These are phyloP conservation scores for Solen grandis DNA, from an alignment of 1,140 invertebrate species.

Conservation along the genomic window DNA sequence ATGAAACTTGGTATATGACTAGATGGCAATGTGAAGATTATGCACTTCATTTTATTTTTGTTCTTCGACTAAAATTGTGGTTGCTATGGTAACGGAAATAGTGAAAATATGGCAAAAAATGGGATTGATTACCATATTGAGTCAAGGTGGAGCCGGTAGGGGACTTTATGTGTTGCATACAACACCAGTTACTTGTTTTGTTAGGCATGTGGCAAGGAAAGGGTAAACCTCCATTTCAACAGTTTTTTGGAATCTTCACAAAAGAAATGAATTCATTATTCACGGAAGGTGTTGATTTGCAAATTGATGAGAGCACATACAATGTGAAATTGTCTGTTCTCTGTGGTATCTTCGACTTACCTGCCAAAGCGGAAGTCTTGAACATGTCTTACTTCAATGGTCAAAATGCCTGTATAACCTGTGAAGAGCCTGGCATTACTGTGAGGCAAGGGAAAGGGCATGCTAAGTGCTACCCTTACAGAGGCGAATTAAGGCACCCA, in stretches of 20 bases:
- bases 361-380: constrained; percentile 28
- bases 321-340: constrained; percentile 29
- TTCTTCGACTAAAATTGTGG: too few species aligned
- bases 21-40: too few species aligned
- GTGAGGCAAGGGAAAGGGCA: constrained; percentile 49
- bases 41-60: too few species aligned
- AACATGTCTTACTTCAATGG: constrained; percentile 50
- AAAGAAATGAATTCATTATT: constrained; percentile 21
- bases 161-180: too few species aligned
- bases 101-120: too few species aligned
- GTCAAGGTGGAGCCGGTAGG: too few species aligned
- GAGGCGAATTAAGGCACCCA: not conserved
- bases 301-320: not conserved
- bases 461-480: constrained; percentile 35
- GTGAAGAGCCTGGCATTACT: constrained; percentile 49
- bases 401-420: constrained; percentile 44
- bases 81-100: too few species aligned
- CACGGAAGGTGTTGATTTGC: constrained; percentile 4
- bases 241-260: constrained; percentile 23
- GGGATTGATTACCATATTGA: too few species aligned
- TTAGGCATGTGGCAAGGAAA: constrained; percentile 52
- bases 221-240: constrained; percentile 52
- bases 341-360: constrained; percentile 20
- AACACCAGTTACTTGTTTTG: too few species aligned
- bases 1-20: too few species aligned